Base-by-base conservation (phyloP, 2,888 invertebrate genomes). In the Sphaeridia pumilis region DNA sequence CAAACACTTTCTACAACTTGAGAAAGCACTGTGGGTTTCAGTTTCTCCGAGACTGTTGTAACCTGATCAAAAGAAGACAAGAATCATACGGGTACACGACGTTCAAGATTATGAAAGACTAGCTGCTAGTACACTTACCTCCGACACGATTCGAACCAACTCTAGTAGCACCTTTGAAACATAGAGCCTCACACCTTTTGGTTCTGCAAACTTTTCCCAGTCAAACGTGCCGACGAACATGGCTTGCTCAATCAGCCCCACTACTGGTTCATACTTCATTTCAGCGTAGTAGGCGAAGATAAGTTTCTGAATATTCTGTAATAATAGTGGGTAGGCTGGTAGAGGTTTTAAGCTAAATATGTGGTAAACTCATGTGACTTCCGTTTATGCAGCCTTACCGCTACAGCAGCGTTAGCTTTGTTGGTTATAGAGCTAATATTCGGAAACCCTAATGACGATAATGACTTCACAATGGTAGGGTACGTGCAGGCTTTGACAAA, bases 181-280 rank as follows among this genome's bases (percentile, higher is more conserved):
- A 67, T 94, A 95, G 0, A 87, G 87, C 47, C 86, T 74, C 12
- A 90, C 78, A 68, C 87, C 87, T 4, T 78, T 79, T 0, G 86
- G 83, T 46, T 81, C 76, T 46, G 80, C 77, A 64, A 84, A 83
- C 1, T 81, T 79, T 66, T 84, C 83, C 81, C 90, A 87, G 67
- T 85, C 85, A 68, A 90, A 87, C 54, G 83, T 77, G 0, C 90
- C 92, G 67, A 87, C 76, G 71, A 93, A 93, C 92, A 95, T 93
- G 58, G 88, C 89, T 4, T 88, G 89, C 71, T 95, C 94, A 59
- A 95, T 90, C 4, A 87, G 87, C n/a, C 92, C 93, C 24, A 94
- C 89, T 12, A 95, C 75, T 0, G 93, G 93, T 73, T 93, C 92
- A 42, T 88, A 85, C 68, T 92, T 92, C 67, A 87, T 84, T 70